Base-by-base conservation (phyloP, 2,797 vertebrate genomes). In the Microctenopoma stevenorrisi region DNA sequence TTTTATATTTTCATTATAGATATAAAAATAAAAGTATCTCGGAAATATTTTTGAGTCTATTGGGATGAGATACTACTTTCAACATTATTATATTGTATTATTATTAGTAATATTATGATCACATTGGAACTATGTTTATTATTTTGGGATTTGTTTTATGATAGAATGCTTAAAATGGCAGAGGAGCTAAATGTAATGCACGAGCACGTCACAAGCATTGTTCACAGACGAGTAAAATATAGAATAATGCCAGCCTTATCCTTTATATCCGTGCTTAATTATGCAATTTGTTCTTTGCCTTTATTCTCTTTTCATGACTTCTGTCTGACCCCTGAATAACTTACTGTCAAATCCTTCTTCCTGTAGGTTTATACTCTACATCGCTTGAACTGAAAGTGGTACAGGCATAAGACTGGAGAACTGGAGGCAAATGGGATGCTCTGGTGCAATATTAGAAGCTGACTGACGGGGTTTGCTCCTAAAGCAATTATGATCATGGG, bases 401-500 rank as follows among this genome's bases (percentile, higher is more conserved):
- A 13, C n/a, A 28, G 64, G 33, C 58, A 57, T 43, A 12, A 58
- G 60, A 56, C 51, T 67, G 38, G 48, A 25, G 51, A 51, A 42
- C 79, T 33, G 49, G 63, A 60, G 33, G 37, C 44, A 61, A 51
- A 47, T 8, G 51, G 40, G 30, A 74, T 35, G 50, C 71, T 72
- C 30, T 71, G 53, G 63, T 71, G 69, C 47, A 63, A 61, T 65
- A 76, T 78, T 57, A 68, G 42, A 70, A 61, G 44, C 67, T 88
- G 76, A 75, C 52, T 83, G 81, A 82, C 76, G 50, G 68, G 54
- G 44, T 75, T 87, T 78, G 44, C 66, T 79, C 68, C 78, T 59
- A 87, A 78, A 87, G 82, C 84, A 88, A 83, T 86, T 86, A 83
- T 78, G 67, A 85, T 70, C 8, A 49, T 9, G 63, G 61, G 35